Evolutionary conservation across 2,888 invertebrate species (phyloP).

Genomic region (Drosophila engyochracea): DNA sequence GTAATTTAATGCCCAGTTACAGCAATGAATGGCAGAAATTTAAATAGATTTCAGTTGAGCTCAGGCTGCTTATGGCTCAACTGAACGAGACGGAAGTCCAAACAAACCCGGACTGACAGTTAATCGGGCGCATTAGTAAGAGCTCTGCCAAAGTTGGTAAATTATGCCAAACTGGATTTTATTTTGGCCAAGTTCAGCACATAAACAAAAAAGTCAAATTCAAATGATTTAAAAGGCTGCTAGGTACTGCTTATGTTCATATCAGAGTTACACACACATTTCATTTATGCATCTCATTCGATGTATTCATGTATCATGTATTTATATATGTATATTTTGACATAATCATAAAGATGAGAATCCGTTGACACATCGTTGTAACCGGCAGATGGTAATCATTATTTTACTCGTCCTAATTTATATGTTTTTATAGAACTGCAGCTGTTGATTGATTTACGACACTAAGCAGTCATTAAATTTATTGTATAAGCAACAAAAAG

Average conservation of each 20-base stretch:
- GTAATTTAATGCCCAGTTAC: constrained; percentile 5
- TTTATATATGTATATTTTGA: neutral
- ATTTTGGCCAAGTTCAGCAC: neutral
- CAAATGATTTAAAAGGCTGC: neutral
- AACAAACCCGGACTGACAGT: neutral
- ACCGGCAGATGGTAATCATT: no score
- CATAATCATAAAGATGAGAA: no score
- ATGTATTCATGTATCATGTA: neutral
- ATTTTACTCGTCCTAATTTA: no score
- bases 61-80: neutral
- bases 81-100: neutral
- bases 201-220: neutral
- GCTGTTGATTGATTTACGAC: no score
- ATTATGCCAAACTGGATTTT: constrained; percentile 8
- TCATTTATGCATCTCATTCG: neutral
- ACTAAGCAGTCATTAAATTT: no score
- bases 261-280: neutral
- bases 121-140: constrained; percentile 1
- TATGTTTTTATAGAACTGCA: no score
- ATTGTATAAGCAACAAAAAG: no score
- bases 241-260: neutral
- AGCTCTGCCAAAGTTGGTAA: neutral
- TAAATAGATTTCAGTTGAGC: constrained; percentile 11
- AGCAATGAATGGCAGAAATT: neutral
- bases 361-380: no score